These are phyloP conservation scores for Chelidonichthys spinosus DNA, from an alignment of 2,797 vertebrate species.

Conservation along the genomic window DNA sequence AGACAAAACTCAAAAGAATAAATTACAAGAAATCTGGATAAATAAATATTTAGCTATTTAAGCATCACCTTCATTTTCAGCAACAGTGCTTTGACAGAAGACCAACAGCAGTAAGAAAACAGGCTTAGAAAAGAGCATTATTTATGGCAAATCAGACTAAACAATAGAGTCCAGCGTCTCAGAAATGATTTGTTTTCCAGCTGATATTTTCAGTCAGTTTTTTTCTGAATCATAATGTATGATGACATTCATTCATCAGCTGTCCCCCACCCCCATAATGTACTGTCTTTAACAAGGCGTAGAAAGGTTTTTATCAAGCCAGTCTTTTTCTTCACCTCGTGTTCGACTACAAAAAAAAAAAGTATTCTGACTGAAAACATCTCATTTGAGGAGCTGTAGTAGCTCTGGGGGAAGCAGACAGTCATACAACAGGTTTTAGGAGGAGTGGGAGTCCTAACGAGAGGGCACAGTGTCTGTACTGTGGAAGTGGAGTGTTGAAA, in stretches of 20 bases:
- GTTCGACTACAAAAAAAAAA: not conserved
- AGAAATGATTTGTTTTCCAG: slow-evolving; percentile 12
- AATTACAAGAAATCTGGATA: slow-evolving; percentile 76
- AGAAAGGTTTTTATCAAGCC: not conserved
- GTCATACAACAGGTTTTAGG: slow-evolving; percentile 28
- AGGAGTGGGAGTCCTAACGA: slow-evolving; percentile 15
- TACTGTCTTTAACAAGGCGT: not conserved
- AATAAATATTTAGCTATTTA: slow-evolving; percentile 74
- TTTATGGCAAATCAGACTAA: slow-evolving; percentile 18
- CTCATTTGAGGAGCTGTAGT: not conserved
- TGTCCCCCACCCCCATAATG: not conserved
- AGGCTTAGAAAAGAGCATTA: slow-evolving; percentile 21
- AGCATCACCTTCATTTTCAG: slow-evolving; percentile 54
- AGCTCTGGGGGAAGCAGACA: slow-evolving; percentile 20
- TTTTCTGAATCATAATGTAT: slow-evolving; percentile 10
- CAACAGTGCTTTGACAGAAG: slow-evolving; percentile 54
- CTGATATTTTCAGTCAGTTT: not conserved
- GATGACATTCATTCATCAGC: slow-evolving; percentile 19
- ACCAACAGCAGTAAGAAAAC: slow-evolving; percentile 58
- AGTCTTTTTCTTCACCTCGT: not conserved
- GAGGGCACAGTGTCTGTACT: not conserved
- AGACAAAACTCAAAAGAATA: slow-evolving; percentile 69
- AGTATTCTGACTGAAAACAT: not conserved
- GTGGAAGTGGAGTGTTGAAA: slow-evolving; percentile 17
- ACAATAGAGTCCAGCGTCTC: not conserved